phyloP scores from a whole-genome alignment of 2,113 vertebrate species.

The Arenaria interpres region DNA sequence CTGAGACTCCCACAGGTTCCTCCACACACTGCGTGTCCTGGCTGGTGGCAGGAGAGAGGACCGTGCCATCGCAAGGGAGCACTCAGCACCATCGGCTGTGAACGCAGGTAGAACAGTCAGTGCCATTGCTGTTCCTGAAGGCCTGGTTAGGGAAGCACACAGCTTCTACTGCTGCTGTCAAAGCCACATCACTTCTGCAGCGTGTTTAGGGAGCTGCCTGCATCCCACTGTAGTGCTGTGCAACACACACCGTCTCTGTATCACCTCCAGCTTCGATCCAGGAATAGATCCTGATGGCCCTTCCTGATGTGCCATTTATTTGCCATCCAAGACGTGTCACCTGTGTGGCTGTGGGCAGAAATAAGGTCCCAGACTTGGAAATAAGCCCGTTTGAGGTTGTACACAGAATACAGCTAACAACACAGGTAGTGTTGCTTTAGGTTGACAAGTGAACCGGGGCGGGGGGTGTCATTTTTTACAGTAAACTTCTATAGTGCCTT shows the following conservation, averaged over 20 bases:
- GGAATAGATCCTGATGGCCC: background rate
- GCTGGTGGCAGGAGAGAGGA: background rate
- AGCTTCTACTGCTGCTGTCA: background rate
- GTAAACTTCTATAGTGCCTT: background rate
- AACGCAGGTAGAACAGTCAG: background rate
- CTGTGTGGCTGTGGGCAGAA: background rate
- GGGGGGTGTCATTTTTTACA: no score
- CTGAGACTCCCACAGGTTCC: background rate
- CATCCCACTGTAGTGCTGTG: background rate
- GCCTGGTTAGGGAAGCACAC: background rate
- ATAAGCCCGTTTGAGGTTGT: background rate
- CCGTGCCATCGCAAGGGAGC: background rate
- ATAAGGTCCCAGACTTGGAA: background rate
- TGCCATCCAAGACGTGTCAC: background rate
- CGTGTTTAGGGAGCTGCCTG: background rate
- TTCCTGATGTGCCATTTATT: background rate
- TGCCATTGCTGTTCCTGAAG: background rate
- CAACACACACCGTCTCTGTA: background rate
- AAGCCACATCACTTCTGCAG: background rate
- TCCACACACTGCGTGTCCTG: rapidly evolving
- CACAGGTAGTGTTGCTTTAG: background rate
- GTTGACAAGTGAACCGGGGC: background rate
- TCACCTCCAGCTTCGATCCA: background rate
- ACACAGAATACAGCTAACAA: background rate
- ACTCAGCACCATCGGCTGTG: background rate